These are phyloP conservation scores for Characodon lateralis DNA, from an alignment of 2,797 vertebrate genomes.

Conservation along the genomic window DNA sequence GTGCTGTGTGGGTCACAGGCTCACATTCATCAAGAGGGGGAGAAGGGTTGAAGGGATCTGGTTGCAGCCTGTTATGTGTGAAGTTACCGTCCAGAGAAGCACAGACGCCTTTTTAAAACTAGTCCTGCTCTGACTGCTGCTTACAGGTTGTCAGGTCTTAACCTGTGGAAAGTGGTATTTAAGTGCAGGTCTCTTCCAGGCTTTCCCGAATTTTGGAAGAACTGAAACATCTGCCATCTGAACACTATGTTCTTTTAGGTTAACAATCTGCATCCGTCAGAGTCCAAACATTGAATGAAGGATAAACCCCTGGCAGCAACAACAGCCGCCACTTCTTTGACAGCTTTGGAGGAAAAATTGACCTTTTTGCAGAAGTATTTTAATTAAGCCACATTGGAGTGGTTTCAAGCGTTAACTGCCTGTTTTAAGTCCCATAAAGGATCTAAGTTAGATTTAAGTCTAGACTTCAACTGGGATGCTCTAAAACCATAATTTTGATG, in stretches of 20 bases:
- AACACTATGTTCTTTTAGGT: not conserved
- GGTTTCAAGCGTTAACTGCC: not conserved
- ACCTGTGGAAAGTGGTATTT: not conserved
- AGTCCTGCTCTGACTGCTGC: not conserved
- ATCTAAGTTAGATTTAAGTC: not conserved
- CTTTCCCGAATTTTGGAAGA: not conserved
- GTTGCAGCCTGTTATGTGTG: constrained; percentile 54
- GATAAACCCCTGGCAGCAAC: not conserved
- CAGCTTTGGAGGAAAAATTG: not conserved
- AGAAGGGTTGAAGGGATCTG: constrained; percentile 38
- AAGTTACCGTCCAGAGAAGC: not conserved
- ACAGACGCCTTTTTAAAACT: not conserved
- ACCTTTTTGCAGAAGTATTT: not conserved
- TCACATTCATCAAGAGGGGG: not conserved
- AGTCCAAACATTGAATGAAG: not conserved
- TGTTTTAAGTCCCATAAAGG: not conserved
- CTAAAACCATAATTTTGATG: not conserved
- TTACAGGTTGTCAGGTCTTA: not conserved
- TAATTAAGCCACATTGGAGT: not conserved
- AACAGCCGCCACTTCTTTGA: not conserved
- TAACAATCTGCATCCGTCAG: not conserved
- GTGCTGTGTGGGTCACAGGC: not conserved
- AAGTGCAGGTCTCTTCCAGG: not conserved
- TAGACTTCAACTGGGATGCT: not conserved
- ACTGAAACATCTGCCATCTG: not conserved